Base-by-base conservation (phyloP, 2,888 invertebrate genomes). In the Acanthoscelides obtectus region DNA sequence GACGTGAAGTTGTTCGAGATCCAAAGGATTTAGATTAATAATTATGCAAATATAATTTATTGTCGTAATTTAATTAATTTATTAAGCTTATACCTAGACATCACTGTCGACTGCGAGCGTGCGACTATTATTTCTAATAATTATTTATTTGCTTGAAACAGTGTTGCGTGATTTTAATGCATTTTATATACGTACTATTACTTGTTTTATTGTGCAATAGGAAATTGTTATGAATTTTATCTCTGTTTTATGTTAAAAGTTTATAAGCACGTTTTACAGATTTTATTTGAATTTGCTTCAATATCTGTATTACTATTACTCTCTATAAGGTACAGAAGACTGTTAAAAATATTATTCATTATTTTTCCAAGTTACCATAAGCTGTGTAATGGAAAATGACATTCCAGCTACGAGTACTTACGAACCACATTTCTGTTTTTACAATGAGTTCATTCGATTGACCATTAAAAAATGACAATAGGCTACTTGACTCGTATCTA, bases 1-100 rank as follows among this genome's bases (percentile, higher is more conserved):
- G 97, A 99, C 83, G 99, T 99, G 69, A 98, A 98, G 86, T 88
- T 99, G 75, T 99, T 99, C 87, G 99, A 99, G 88, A 99, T 99
- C 81, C 99, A 19, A 63, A 63, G 21, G 22, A 66, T 22, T 68
- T 73, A 72, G 27, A 25, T 71, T 69, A 70, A 71, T 64, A 72
- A 68, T 67, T 72, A 69, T 71, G 65, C 73, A 65, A 21, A 22
- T 67, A n/a, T 65, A 71, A 72, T 69, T 73, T 71, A 73, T 74
- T 70, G 72, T 72, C 71, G 22, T 66, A 66, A 67, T 64, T 64
- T 25, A 67, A 72, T 64, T 72, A 67, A 70, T 72, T 45, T 45
- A 45, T 45, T 45, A 45, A 45, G 45, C 45, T 45, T 45, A 45
- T 45, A 45, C 45, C 3, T 45, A 12, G 17, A 12, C 45, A 45